Evolutionary conservation across 2,797 vertebrate genomes (phyloP).

Genomic region (Schizopygopsis pylzovi): DNA sequence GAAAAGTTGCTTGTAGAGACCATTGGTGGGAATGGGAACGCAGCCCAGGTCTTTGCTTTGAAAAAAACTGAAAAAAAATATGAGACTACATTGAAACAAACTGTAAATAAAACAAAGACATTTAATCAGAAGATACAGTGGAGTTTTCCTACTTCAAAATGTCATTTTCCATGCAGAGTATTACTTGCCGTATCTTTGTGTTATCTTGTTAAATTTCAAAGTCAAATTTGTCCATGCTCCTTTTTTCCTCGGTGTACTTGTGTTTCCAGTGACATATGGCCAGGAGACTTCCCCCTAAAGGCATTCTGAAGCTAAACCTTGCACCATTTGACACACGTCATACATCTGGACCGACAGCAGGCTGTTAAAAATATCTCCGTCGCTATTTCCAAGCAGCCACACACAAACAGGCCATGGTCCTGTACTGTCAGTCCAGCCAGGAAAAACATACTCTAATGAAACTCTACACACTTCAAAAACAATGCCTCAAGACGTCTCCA

Average conservation of each 20-base stretch:
- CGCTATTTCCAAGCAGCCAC: neutral
- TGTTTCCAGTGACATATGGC: neutral
- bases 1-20: too few species aligned
- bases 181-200: neutral
- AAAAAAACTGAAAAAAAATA: neutral
- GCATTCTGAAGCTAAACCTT: neutral
- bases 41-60: neutral
- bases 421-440: neutral
- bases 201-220: neutral
- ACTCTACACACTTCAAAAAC: neutral
- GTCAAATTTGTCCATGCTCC: too few species aligned
- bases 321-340: neutral
- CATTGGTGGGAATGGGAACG: too few species aligned
- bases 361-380: conserved; percentile 39
- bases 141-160: neutral
- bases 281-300: neutral
- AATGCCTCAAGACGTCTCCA: neutral
- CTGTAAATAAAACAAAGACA: too few species aligned
- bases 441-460: neutral
- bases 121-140: too few species aligned
- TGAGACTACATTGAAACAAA: neutral
- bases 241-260: neutral
- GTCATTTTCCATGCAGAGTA: neutral
- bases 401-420: neutral
- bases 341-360: neutral